These are phyloP conservation scores for Pseudois nayaur DNA, from an alignment of 2,113 vertebrate genomes.

Conservation along the genomic window DNA sequence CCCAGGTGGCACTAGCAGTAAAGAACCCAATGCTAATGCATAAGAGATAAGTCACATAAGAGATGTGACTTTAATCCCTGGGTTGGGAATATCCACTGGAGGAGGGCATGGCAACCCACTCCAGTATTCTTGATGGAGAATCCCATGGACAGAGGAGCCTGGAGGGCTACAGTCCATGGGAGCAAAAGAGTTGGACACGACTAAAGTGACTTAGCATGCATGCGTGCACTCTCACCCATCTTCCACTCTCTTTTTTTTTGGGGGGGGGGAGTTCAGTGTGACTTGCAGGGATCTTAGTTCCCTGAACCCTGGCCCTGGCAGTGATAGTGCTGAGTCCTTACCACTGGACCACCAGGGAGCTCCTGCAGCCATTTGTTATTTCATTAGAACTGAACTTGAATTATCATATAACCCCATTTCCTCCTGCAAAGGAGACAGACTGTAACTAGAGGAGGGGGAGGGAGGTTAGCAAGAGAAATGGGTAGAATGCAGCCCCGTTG, in stretches of 20 bases:
- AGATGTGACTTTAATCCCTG: neutral
- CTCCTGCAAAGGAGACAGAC: neutral
- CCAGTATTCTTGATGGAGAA: neutral
- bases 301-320: neutral
- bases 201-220: neutral
- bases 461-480: neutral
- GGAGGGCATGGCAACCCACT: neutral
- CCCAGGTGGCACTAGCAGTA: neutral
- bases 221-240: rapidly evolving
- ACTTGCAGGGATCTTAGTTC: neutral
- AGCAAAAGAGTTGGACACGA: rapidly evolving
- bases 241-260: neutral
- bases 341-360: neutral
- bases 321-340: neutral
- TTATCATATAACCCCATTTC: neutral
- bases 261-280: neutral
- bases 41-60: neutral
- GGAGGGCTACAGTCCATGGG: neutral
- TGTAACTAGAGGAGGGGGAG: rapidly evolving
- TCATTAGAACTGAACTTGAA: neutral
- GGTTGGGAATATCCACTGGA: neutral
- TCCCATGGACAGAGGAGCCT: neutral
- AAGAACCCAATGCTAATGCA: neutral
- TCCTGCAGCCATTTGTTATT: neutral
- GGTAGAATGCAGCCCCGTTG: neutral